phyloP scores from a whole-genome alignment of 2,888 invertebrate genomes.

The Eupeodes luniger region DNA sequence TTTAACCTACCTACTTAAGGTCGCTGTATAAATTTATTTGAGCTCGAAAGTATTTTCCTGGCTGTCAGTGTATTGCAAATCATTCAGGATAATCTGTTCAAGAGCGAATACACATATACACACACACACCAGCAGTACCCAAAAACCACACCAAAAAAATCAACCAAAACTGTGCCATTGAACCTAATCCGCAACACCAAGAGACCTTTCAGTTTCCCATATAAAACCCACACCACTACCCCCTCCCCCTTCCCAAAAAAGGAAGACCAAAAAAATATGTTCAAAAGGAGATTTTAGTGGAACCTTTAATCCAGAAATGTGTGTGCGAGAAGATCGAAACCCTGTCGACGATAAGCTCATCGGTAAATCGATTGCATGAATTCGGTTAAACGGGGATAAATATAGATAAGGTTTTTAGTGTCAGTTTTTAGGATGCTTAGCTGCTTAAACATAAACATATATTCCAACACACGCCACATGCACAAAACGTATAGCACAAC shows the following conservation, averaged over 20 bases:
- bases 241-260: neutral
- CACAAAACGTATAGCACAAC: too few relatives aligned
- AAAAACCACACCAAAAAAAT: neutral
- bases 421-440: slow-evolving; percentile 21
- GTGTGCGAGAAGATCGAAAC: slow-evolving; percentile 59
- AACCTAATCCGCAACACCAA: slow-evolving; percentile 52
- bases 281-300: slow-evolving; percentile 33
- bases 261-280: slow-evolving; percentile 25
- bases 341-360: slow-evolving; percentile 66
- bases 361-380: slow-evolving; percentile 62
- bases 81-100: slow-evolving; percentile 59
- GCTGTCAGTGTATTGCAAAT: slow-evolving; percentile 55
- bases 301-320: slow-evolving; percentile 51
- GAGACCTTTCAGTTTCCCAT: neutral
- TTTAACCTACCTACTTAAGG: slow-evolving; percentile 49
- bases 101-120: neutral
- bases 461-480: neutral
- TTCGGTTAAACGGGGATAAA: slow-evolving; percentile 58
- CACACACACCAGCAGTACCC: neutral
- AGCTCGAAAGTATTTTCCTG: slow-evolving; percentile 28
- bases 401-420: slow-evolving; percentile 41
- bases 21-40: slow-evolving; percentile 54
- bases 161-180: slow-evolving; percentile 24
- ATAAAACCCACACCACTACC: slow-evolving; percentile 4
- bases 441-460: neutral